Conservation (phyloP, 2,888 invertebrate species). For the Acheta domesticus region DNA sequence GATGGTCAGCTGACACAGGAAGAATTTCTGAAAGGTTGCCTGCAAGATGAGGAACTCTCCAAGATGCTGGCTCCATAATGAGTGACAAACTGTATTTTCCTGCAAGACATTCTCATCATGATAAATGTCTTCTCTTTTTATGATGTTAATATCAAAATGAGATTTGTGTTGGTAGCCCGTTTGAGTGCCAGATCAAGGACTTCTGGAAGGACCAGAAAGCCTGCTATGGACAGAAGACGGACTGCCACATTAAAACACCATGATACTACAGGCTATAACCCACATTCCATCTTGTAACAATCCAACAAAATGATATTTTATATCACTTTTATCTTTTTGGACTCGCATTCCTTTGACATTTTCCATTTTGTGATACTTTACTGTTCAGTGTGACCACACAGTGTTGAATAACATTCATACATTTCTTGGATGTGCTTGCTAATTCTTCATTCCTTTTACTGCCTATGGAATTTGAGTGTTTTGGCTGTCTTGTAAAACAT, state of each 20-base stretch:
- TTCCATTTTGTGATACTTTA: conserved; percentile 39
- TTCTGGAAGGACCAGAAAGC: conserved; percentile 21
- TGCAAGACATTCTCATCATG: conserved; percentile 28
- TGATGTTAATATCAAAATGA: conserved; percentile 31
- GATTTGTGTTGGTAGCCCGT: conserved; percentile 27
- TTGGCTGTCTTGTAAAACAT: too few relatives aligned
- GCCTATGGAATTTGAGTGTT: conserved; percentile 18
- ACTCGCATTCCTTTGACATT: conserved; percentile 30
- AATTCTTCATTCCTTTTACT: conserved; percentile 21
- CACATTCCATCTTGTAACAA: conserved; percentile 31
- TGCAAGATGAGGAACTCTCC: conserved; percentile 92
- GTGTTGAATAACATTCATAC: not conserved
- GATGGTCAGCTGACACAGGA: conserved; percentile 97
- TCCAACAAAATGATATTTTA: conserved; percentile 31
- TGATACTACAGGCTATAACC: conserved; percentile 29
- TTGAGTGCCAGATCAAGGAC: conserved; percentile 21
- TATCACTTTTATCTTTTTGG: conserved; percentile 32
- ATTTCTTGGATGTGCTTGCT: conserved; percentile 8
- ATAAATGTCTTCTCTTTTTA: conserved; percentile 30
- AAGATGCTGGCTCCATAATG: conserved; percentile 92
- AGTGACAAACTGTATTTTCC: conserved; percentile 27
- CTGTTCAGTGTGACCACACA: conserved; percentile 19
- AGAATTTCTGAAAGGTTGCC: conserved; percentile 95
- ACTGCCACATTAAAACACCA: conserved; percentile 30
- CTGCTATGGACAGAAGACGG: conserved; percentile 18